Evolutionary conservation across 2,888 invertebrate genomes (phyloP).

Genomic region (Macaria notata): DNA sequence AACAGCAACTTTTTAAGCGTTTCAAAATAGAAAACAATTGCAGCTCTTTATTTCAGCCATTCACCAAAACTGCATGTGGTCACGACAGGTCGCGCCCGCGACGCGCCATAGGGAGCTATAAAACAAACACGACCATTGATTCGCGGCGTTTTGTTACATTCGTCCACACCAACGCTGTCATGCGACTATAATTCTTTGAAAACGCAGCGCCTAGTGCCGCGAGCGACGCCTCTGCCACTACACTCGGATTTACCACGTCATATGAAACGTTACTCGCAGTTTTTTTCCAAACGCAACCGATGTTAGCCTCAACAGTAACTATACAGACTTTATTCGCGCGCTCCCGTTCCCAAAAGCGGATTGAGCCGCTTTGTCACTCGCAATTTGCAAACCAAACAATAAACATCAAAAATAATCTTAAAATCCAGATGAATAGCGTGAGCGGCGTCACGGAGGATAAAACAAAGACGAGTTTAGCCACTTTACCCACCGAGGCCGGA

Average conservation of each 20-base stretch:
- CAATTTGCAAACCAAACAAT: conserved; percentile 56
- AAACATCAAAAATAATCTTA: conserved; percentile 59
- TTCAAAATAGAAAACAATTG: too few species aligned
- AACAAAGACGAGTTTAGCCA: conserved; percentile 38
- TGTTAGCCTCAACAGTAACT: conserved; percentile 28
- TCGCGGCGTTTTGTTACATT: conserved; percentile 55
- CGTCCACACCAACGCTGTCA: conserved; percentile 53
- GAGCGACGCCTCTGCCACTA: conserved; percentile 47
- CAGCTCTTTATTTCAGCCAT: conserved; percentile 3
- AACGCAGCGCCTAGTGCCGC: conserved; percentile 58
- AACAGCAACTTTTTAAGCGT: conserved; percentile 8
- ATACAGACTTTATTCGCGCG: conserved; percentile 25
- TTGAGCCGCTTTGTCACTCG: conserved; percentile 43
- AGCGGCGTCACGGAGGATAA: conserved; percentile 42
- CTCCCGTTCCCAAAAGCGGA: conserved; percentile 36
- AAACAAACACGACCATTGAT: conserved; percentile 51
- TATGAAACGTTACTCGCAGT: conserved; percentile 47
- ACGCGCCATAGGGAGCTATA: conserved; percentile 29
- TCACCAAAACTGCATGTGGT: conserved; percentile 21
- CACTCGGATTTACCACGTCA: conserved; percentile 65
- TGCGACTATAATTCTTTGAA: conserved; percentile 68
- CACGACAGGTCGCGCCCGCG: conserved; percentile 14
- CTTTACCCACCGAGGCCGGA: conserved; percentile 11
- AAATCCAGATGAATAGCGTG: conserved; percentile 60
- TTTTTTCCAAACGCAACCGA: conserved; percentile 43